Base-by-base conservation (phyloP, 2,113 vertebrate species). In the Amazona vittata region DNA sequence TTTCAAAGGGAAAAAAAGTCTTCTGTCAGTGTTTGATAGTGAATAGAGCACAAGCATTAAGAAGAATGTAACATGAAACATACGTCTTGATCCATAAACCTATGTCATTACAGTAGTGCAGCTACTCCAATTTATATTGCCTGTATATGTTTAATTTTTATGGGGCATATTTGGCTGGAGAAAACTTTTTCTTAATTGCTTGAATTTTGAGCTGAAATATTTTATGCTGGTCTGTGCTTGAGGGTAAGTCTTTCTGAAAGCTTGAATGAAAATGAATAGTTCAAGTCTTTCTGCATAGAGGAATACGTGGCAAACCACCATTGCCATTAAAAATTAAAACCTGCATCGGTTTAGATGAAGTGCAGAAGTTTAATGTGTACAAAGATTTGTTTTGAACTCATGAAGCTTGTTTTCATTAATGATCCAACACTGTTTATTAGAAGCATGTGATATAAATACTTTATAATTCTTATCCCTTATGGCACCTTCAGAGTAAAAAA, bases 161-260 rank as follows among this genome's bases (percentile, higher is more conserved):
- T 47, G 71, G 44, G 77, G 39, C 17, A 33, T 79, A 68, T 90
- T 75, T 91, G 46, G 22, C 82, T 76, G 57, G 7, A 9, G 57
- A 87, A 93, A 85, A 83, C 70, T 90, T 94, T 76, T 57, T 59
- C 81, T 82, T 88, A 88, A 88, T 77, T 91, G 83, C 73, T 84
- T 9, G 7, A 65, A 47, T 92, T 95, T 71, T 63, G 67, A 94
- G 52, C 57, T 75, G 84, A 86, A 93, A 64, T 91, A 71, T 67
- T 95, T 89, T 79, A 60, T 93, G 78, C 47, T 80, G 78, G 69
- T 52, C 65, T 12, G 1, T 69, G 85, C 88, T 97, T 44, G 31
- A 89, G 92, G 81, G 81, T 88, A 80, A 47, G 13, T 57, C 79
- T 46, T 63, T 46, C 49, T 81, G 22, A 83, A 70, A 63, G 33